These are phyloP conservation scores for Phaenicophaeus curvirostris DNA, from an alignment of 2,797 vertebrate genomes.

Conservation along the genomic window DNA sequence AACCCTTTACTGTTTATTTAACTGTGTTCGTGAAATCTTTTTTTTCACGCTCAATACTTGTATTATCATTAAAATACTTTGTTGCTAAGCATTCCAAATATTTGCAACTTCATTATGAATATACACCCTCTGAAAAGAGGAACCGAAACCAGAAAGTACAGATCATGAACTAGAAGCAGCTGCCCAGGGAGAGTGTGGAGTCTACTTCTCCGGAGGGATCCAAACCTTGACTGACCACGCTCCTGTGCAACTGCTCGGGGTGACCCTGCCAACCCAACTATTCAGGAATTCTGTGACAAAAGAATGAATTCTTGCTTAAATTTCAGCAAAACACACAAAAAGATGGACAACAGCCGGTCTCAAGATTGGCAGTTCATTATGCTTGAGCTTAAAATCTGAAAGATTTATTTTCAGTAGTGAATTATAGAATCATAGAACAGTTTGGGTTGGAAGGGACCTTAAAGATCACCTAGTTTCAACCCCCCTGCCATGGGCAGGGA, in stretches of 20 bases:
- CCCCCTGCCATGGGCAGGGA: too few relatives aligned
- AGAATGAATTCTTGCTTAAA: background rate
- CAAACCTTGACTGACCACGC: too few relatives aligned
- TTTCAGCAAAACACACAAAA: background rate
- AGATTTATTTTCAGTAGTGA: background rate
- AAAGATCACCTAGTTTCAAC: too few relatives aligned
- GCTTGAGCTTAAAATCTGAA: background rate
- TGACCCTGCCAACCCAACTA: too few relatives aligned
- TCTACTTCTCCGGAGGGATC: too few relatives aligned
- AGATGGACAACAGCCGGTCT: rapidly evolving
- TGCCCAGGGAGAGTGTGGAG: too few relatives aligned
- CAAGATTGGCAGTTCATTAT: rapidly evolving
- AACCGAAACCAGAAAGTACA: background rate
- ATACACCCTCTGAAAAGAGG: background rate
- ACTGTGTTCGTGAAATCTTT: background rate
- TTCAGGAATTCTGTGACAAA: too few relatives aligned
- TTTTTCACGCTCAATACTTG: background rate
- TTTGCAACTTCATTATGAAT: background rate
- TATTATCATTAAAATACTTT: background rate
- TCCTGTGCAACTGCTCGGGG: too few relatives aligned
- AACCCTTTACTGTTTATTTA: background rate
- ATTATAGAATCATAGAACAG: background rate
- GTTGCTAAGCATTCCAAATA: slow-evolving; percentile 69
- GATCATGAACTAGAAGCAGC: background rate
- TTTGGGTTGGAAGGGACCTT: too few relatives aligned